Conservation (phyloP, 2,113 vertebrate species). For the Brevimyrus niger region DNA sequence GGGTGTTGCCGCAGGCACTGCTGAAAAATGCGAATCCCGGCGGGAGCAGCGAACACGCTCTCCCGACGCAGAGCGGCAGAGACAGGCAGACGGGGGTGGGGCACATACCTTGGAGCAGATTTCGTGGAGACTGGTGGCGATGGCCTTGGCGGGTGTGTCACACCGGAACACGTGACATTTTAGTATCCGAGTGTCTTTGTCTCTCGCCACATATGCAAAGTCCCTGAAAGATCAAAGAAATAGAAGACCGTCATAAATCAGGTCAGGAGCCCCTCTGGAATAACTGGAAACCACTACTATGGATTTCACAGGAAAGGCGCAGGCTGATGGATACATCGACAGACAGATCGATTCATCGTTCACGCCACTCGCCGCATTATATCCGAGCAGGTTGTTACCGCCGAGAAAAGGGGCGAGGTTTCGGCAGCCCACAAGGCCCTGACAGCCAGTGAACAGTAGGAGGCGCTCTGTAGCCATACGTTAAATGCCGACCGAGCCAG, state of each 20-base stretch:
- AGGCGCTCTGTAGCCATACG: neutral
- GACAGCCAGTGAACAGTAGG: neutral
- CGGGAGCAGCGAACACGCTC: neutral
- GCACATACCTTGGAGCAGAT: conserved; percentile 73
- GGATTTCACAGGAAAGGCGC: neutral
- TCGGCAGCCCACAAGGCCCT: neutral
- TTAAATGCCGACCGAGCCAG: neutral
- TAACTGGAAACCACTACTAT: neutral
- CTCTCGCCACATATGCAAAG: conserved; percentile 76
- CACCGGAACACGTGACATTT: conserved; percentile 82
- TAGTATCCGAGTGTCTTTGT: conserved; percentile 73
- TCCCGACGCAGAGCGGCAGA: neutral
- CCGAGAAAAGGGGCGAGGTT: neutral
- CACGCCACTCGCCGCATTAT: neutral
- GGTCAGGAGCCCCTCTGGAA: neutral
- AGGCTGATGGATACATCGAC: neutral
- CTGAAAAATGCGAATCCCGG: too few species aligned
- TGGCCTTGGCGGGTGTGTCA: conserved; percentile 82
- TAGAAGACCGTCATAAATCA: neutral
- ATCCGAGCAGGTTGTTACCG: neutral
- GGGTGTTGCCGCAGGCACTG: neutral
- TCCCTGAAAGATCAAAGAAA: conserved; percentile 53
- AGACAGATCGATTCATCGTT: neutral
- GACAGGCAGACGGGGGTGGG: too few species aligned
- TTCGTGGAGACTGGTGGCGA: conserved; percentile 75